These are phyloP conservation scores for Scrobipalpa atriplicella DNA, from an alignment of 2,888 invertebrate genomes.

Conservation along the genomic window DNA sequence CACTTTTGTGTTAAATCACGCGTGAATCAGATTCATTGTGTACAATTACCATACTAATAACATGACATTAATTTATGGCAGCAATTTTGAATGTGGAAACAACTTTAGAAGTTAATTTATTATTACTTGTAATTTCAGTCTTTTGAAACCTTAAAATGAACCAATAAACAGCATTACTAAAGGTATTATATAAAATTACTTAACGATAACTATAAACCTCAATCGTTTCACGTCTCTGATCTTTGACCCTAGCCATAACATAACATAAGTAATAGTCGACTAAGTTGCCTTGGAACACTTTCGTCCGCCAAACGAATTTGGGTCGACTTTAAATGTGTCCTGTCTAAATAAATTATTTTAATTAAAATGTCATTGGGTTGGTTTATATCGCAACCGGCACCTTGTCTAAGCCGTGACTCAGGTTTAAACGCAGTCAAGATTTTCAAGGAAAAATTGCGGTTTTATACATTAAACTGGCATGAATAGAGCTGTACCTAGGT, in stretches of 20 bases:
- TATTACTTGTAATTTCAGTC: neutral
- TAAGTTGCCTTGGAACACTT: constrained; percentile 71
- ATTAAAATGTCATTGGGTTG: constrained; percentile 25
- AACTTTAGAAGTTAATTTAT: neutral
- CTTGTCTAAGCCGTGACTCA: neutral
- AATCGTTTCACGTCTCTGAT: constrained; percentile 50
- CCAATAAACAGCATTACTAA: neutral
- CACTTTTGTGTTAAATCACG: constrained; percentile 55
- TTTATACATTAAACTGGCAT: neutral
- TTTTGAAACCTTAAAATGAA: neutral
- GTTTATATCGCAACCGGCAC: constrained; percentile 13
- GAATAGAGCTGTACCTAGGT: too few relatives aligned
- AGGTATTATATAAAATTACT: constrained; percentile 17
- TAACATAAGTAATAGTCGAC: constrained; percentile 35
- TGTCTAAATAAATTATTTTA: constrained; percentile 29
- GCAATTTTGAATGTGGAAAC: constrained; percentile 13
- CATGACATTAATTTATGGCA: constrained; percentile 23
- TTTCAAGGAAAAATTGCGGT: neutral
- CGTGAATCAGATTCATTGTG: constrained; percentile 42
- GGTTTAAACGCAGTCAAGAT: neutral
- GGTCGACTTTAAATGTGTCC: constrained; percentile 43
- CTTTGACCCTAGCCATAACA: constrained; percentile 53
- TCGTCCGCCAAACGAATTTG: constrained; percentile 49
- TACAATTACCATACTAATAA: constrained; percentile 35
- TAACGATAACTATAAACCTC: constrained; percentile 34